Base-by-base conservation (phyloP, 2,797 vertebrate genomes). In the Centropyge bicolor region DNA sequence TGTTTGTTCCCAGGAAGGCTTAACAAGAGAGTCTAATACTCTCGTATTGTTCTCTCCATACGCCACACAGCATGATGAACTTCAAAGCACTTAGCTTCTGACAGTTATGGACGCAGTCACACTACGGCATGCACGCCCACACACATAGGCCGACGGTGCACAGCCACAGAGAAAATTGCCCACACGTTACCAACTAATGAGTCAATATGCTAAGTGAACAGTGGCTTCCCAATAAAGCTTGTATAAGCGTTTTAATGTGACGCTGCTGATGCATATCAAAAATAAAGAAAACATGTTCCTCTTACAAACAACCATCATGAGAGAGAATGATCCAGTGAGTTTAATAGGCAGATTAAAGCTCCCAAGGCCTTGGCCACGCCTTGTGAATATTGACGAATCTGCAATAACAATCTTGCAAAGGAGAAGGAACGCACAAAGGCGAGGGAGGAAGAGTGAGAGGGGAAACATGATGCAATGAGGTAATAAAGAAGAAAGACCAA, bases 201-300 rank as follows among this genome's bases (percentile, higher is more conserved):
- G 93, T 92, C 91, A 87, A 93, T 93, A 90, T 84, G 71, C 81
- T 89, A 83, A 91, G 84, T 92, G 87, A 93, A 86, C 69, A 57
- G 19, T 38, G 57, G 72, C 55, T 79, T 83, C 61, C 77, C 80
- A 78, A 67, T 86, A 86, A 85, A 92, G 78, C 76, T 65, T 13
- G 16, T 74, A 70, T 84, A 61, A 86, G 74, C 4, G 10, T 80
- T 93, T 92, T 93, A 92, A 91, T 85, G 84, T 75, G 86, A 87
- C 78, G 70, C 82, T 52, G 81, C 84, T 83, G 82, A 88, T 64
- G 46, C 77, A 78, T 57, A 69, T 80, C 60, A 76, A 82, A 78
- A 83, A 67, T 68, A 83, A 76, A 72, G 40, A 80, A 83, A 84
- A 82, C 79, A 67, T 64, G 72, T 91, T 75, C 40, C 55, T 52